Evolutionary conservation across 2,888 invertebrate genomes (phyloP).

Genomic region (Pemphredon lugubris): DNA sequence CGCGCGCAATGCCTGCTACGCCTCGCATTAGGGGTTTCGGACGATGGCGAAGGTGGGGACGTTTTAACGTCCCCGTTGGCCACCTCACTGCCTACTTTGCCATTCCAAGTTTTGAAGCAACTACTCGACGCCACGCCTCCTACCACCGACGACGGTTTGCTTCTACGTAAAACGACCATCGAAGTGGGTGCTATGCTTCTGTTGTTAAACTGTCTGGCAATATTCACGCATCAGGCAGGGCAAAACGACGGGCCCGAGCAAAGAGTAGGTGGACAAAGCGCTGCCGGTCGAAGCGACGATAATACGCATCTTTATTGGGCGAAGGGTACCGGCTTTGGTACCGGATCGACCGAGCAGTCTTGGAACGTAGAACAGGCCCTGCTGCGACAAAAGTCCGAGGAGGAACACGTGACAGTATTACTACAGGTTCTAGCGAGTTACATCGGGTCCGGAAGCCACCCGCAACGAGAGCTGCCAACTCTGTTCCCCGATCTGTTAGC

Average conservation of each 20-base stretch:
- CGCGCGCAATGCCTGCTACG: conserved; percentile 93
- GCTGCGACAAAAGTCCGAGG: conserved; percentile 93
- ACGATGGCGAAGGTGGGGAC: conserved; percentile 94
- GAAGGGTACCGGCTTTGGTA: conserved; percentile 98
- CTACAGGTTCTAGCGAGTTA: conserved; percentile 93
- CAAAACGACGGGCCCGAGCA: conserved; percentile 82
- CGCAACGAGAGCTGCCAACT: conserved; percentile 84
- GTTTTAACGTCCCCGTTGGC: conserved; percentile 88
- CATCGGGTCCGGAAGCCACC: conserved; percentile 88
- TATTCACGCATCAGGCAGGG: conserved; percentile 91
- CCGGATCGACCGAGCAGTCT: conserved; percentile 96
- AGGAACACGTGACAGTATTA: conserved; percentile 95
- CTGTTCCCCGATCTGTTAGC: conserved; percentile 90
- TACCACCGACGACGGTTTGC: conserved; percentile 88
- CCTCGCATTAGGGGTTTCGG: conserved; percentile 93
- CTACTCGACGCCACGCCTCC: conserved; percentile 90
- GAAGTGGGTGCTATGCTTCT: conserved; percentile 93
- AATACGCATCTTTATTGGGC: conserved; percentile 95
- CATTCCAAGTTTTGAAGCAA: conserved; percentile 90
- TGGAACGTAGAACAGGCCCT: conserved; percentile 99
- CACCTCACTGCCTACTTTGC: conserved; percentile 87
- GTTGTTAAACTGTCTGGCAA: conserved; percentile 92
- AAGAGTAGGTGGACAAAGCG: conserved; percentile 66
- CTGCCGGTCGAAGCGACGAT: conserved; percentile 82
- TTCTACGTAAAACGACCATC: conserved; percentile 89